Base-by-base conservation (phyloP, 2,888 invertebrate species). In the Coremacera marginata region DNA sequence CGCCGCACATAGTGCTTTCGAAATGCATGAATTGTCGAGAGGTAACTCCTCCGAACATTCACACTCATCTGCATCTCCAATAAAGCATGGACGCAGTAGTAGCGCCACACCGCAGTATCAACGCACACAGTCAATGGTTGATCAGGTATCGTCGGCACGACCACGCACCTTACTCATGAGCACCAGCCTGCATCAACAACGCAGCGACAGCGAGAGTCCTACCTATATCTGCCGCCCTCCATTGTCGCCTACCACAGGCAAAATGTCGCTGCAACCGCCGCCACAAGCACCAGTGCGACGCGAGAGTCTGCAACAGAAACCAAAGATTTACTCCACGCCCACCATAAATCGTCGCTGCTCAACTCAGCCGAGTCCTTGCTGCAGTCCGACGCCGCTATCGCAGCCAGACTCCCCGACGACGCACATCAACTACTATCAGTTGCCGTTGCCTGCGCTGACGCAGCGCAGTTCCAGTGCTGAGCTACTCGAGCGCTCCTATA, bases 381-480 rank as follows among this genome's bases (percentile, higher is more conserved):
- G 19, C 31, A 80, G 79, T 77, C 80, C 81, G 1, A 55, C 70
- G 2, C 70, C 74, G 22, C 49, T 68, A 63, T 70, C 77, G 27
- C 65, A 72, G 31, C 14, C 76, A 22, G 27, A 72, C 1, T 37
- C 70, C 22, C 72, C 73, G 22, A 52, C 63, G 27, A 31, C 75
- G 11, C 83, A 83, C 9, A 81, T 83, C 19, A 83, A 80, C 70
- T 82, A 82, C 37, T 86, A 86, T 57, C 86, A 87, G 78, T 83
- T 88, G 68, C 81, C 84, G 77, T 83, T 88, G 68, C 82, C 84
- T 4, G 22, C 76, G 22, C 67, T 57, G 2, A n/a, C 34, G 7
- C 87, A 88, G 77, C 84, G 89, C 3, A 88, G 89, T 80, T 88
- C 84, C 34, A 89, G 89, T 77, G 87, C 86, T 3, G 89, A 89